Base-by-base conservation (phyloP, 1,140 invertebrate genomes). In the Geopemphigus sp. region DNA sequence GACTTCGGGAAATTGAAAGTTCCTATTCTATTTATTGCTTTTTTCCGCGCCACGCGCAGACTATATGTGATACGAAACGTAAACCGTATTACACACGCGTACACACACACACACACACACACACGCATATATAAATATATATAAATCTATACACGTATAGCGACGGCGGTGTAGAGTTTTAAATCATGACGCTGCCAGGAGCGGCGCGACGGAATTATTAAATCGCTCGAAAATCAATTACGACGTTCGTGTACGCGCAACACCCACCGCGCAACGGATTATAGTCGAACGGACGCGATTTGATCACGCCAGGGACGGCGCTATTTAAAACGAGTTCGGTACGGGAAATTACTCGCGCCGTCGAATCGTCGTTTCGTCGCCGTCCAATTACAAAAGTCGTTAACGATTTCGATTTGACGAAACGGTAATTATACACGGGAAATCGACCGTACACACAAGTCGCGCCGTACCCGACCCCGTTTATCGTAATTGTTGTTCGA, bases 1-100 rank as follows among this genome's bases (percentile, higher is more conserved):
- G 56, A 45, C 22, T 78, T 26, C 22, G 57, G 74, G 57, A 78
- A 78, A 78, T 78, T 63, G 74, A 78, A 78, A 78, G 39, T 63
- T 26, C 45, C 45, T 17, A 76, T 61, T 22, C 32, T 47, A 47
- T 70, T 70, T 76, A 61, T 76, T 47, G 56, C 56, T 61, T 76
- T 61, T 76, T 39, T 61, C 39, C 73, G 29, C 17, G 39, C 57
- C 32, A 57, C 70, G 70, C 53, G 19, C 57, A 53, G 10, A 32
- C 17, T n/a, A n/a, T n/a, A n/a, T n/a, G n/a, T n/a, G n/a, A n/a
- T n/a, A n/a, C n/a, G n/a, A n/a, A n/a, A n/a, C n/a, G n/a, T n/a
- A n/a, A n/a, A n/a, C n/a, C n/a, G n/a, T n/a, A n/a, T n/a, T n/a
- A n/a, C n/a, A n/a, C n/a, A n/a, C n/a, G n/a, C n/a, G n/a, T n/a